Conservation (phyloP, 1,140 invertebrate genomes). For the Bombus impatiens region DNA sequence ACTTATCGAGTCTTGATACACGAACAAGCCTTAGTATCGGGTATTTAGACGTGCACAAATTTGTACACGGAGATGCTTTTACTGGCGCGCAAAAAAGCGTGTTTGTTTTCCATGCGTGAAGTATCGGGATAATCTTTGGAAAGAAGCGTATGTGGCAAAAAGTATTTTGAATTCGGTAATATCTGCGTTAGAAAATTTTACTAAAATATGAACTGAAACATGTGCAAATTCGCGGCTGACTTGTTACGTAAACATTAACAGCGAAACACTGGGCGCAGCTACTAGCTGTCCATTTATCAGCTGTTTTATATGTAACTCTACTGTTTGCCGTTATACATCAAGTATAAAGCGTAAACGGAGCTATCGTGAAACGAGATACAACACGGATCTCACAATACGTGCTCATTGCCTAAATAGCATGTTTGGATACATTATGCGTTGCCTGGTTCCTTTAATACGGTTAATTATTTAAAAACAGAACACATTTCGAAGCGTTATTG, state of each 20-base stretch:
- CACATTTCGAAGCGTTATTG: background rate
- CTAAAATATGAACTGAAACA: background rate
- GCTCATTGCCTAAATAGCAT: conserved; percentile 12
- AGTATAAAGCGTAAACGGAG: conserved; percentile 19
- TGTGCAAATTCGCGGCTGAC: background rate
- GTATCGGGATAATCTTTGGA: background rate
- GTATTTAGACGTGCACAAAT: background rate
- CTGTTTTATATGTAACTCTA: conserved; percentile 45
- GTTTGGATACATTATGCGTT: conserved; percentile 3
- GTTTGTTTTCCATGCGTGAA: background rate
- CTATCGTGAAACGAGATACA: conserved; percentile 38
- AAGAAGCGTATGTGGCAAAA: too few species aligned
- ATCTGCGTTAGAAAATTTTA: background rate
- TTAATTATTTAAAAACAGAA: background rate
- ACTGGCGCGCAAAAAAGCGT: background rate
- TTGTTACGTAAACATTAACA: conserved; percentile 19
- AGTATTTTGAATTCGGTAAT: background rate
- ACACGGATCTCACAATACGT: conserved; percentile 39
- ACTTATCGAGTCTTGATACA: conserved; percentile 45
- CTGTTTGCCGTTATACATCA: conserved; percentile 40
- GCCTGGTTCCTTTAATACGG: background rate
- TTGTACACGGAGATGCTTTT: conserved; percentile 5
- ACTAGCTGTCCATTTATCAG: conserved; percentile 39
- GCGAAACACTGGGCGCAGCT: background rate
- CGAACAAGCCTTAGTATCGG: background rate